Percentiles rank a stretch among this genome's conserved stretches.
Conservation (phyloP, 2,113 vertebrate species). For the Mandrillus leucophaeus region DNA sequence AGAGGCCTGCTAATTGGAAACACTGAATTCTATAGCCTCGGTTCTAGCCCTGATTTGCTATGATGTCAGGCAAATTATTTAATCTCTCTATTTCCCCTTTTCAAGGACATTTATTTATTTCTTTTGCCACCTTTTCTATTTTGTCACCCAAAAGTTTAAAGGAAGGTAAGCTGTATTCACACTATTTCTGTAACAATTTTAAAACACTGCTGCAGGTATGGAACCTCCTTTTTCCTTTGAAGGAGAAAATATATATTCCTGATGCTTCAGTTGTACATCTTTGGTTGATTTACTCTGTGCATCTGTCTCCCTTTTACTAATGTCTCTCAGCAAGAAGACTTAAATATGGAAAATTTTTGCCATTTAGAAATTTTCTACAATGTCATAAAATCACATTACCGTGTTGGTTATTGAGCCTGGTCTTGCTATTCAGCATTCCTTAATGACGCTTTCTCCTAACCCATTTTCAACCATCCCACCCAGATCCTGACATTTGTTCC, state of each 20-base stretch:
- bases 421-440: not conserved
- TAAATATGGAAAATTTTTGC: not conserved
- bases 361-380: not conserved
- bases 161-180: not conserved
- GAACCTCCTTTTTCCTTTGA: not conserved
- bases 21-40: slow-evolving; percentile 49
- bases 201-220: not conserved
- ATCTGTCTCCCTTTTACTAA: not conserved
- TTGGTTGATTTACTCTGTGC: slow-evolving; percentile 2
- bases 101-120: slow-evolving; percentile 34
- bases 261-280: not conserved
- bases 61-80: slow-evolving; percentile 35
- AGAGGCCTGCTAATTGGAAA: slow-evolving; percentile 67
- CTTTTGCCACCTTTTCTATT: slow-evolving; percentile 42
- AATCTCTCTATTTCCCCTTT: not conserved
- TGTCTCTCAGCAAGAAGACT: not conserved
- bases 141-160: slow-evolving; percentile 28
- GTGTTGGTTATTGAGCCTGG: not conserved
- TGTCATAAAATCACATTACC: not conserved
- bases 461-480: not conserved
- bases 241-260: not conserved
- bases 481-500: not conserved
- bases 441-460: not conserved
- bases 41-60: slow-evolving; percentile 43
- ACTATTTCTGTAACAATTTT: slow-evolving; percentile 7